Evolutionary conservation across 2,797 vertebrate genomes (phyloP).

Genomic region (Melanogrammus aeglefinus): DNA sequence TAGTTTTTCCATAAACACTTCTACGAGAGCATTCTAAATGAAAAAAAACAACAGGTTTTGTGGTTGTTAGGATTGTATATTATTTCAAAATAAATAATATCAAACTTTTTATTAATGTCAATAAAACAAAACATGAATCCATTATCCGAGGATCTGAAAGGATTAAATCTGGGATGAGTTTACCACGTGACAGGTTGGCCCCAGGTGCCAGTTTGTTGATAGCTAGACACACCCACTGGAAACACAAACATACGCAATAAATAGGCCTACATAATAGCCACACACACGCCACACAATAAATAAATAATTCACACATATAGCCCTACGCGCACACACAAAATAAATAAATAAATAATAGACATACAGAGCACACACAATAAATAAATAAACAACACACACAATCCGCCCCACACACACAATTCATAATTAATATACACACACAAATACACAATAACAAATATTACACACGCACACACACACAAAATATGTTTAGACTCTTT

Average conservation of each 20-base stretch:
- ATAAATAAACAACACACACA: too few relatives aligned
- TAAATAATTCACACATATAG: too few relatives aligned
- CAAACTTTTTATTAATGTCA: background rate
- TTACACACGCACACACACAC: too few relatives aligned
- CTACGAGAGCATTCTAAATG: background rate
- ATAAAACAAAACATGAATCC: background rate
- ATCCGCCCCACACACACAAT: too few relatives aligned
- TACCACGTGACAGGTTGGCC: background rate
- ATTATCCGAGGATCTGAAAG: background rate
- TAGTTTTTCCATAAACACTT: too few relatives aligned
- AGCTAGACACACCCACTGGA: conserved; percentile 44
- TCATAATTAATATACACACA: too few relatives aligned
- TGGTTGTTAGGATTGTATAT: background rate
- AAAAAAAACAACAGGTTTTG: background rate
- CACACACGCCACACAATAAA: background rate
- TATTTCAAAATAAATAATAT: background rate
- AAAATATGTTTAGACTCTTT: too few relatives aligned
- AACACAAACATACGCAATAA: background rate
- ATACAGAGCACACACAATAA: too few relatives aligned
- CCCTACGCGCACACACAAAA: too few relatives aligned
- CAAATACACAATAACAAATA: too few relatives aligned
- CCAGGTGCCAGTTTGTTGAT: conserved; percentile 30
- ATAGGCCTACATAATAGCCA: background rate
- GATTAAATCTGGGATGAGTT: background rate
- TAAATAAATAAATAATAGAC: too few relatives aligned